Percentiles rank a stretch among this genome's conserved stretches.
Evolutionary conservation across 2,113 vertebrate genomes (phyloP).

Genomic region (Etheostoma cragini): DNA sequence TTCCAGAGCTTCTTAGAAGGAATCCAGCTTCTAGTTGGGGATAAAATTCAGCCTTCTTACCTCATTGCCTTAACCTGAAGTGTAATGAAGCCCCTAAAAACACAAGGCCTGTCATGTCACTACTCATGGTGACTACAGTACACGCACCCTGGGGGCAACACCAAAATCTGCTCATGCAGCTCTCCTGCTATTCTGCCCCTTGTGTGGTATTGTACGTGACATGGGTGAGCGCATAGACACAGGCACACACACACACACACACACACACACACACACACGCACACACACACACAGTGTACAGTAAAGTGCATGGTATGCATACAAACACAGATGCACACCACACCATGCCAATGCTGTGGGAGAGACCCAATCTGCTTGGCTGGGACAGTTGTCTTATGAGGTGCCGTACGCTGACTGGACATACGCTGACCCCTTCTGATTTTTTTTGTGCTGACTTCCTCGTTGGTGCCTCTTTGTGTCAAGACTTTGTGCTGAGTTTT

Average conservation of each 20-base stretch:
- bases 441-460: constrained; percentile 81
- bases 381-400: constrained; percentile 78
- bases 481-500: constrained; percentile 73
- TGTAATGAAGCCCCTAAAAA: constrained; percentile 56
- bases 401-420: constrained; percentile 80
- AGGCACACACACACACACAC: neutral
- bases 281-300: constrained; percentile 34
- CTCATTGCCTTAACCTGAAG: constrained; percentile 49
- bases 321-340: constrained; percentile 32
- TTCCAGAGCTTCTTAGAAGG: neutral
- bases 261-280: constrained; percentile 21
- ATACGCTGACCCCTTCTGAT: constrained; percentile 81
- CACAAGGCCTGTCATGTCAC: constrained; percentile 71
- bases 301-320: constrained; percentile 29
- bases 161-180: constrained; percentile 81
- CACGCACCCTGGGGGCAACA: constrained; percentile 70
- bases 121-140: constrained; percentile 64
- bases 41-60: constrained; percentile 30
- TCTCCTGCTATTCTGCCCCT: constrained; percentile 75
- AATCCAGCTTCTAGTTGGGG: neutral
- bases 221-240: constrained; percentile 38
- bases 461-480: constrained; percentile 73
- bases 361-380: constrained; percentile 73
- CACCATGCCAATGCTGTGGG: constrained; percentile 40
- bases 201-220: constrained; percentile 74